Evolutionary conservation across 2,888 invertebrate genomes (phyloP).

Genomic region (Drosophila anomalata): DNA sequence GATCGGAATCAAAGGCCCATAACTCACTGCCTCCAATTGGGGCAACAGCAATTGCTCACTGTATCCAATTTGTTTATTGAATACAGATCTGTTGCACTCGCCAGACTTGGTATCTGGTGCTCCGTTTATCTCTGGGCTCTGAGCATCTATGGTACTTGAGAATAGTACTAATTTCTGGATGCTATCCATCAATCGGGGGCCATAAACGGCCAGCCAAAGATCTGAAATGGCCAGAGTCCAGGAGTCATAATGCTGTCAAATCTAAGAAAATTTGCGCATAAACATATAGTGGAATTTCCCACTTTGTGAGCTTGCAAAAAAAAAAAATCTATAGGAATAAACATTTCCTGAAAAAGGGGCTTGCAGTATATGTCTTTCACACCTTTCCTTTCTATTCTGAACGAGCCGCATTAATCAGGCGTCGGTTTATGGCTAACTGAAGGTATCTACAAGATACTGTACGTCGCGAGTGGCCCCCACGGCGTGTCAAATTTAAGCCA

Average conservation of each 20-base stretch:
- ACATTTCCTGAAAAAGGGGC: slow-evolving; percentile 25
- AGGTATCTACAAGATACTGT: slow-evolving; percentile 33
- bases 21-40: slow-evolving; percentile 46
- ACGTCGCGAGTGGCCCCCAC: slow-evolving; percentile 11
- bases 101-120: slow-evolving; percentile 41
- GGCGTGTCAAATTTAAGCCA: slow-evolving; percentile 35
- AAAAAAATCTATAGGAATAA: slow-evolving; percentile 25
- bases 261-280: slow-evolving; percentile 23
- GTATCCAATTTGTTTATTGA: slow-evolving; percentile 68
- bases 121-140: slow-evolving; percentile 43
- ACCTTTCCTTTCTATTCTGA: slow-evolving; percentile 40
- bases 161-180: slow-evolving; percentile 50
- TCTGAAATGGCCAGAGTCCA: background rate
- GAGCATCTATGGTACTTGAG: slow-evolving; percentile 37
- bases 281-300: slow-evolving; percentile 36
- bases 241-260: slow-evolving; percentile 31
- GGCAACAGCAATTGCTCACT: slow-evolving; percentile 59
- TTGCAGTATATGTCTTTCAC: slow-evolving; percentile 28
- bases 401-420: slow-evolving; percentile 43
- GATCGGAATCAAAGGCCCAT: slow-evolving; percentile 36
- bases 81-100: slow-evolving; percentile 36
- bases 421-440: slow-evolving; percentile 26
- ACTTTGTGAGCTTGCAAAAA: slow-evolving; percentile 8
- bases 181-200: slow-evolving; percentile 56
- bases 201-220: background rate